Evolutionary conservation across 2,797 vertebrate genomes (phyloP).

Genomic region (Alca torda): DNA sequence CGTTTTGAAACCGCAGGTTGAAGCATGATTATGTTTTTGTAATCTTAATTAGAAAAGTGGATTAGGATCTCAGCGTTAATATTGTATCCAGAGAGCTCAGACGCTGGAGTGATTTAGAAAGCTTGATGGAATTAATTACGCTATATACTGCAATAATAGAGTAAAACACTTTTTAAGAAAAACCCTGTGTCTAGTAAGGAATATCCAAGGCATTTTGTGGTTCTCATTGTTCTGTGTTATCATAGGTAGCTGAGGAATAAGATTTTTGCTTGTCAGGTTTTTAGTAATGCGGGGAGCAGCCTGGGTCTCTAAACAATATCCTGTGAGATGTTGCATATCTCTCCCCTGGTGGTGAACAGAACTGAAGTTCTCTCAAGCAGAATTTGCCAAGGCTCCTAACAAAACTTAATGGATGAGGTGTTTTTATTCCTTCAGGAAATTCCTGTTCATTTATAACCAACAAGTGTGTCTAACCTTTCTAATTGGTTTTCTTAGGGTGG

Average conservation of each 20-base stretch:
- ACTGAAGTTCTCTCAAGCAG: neutral
- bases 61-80: neutral
- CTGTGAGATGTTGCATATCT: neutral
- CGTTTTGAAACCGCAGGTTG: neutral
- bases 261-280: neutral
- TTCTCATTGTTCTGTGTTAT: neutral
- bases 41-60: neutral
- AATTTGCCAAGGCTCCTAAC: neutral
- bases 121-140: neutral
- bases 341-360: neutral
- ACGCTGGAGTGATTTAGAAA: neutral
- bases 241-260: neutral
- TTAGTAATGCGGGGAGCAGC: neutral
- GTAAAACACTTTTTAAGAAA: neutral
- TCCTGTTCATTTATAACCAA: neutral
- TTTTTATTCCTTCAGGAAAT: neutral
- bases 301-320: neutral
- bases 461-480: neutral
- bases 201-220: neutral
- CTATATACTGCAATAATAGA: neutral
- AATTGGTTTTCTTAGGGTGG: conserved; percentile 74
- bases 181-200: neutral
- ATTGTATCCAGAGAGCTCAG: neutral
- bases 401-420: neutral
- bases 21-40: neutral